These are phyloP conservation scores for Lamprotornis superbus DNA, from an alignment of 2,113 vertebrate species.

Conservation along the genomic window DNA sequence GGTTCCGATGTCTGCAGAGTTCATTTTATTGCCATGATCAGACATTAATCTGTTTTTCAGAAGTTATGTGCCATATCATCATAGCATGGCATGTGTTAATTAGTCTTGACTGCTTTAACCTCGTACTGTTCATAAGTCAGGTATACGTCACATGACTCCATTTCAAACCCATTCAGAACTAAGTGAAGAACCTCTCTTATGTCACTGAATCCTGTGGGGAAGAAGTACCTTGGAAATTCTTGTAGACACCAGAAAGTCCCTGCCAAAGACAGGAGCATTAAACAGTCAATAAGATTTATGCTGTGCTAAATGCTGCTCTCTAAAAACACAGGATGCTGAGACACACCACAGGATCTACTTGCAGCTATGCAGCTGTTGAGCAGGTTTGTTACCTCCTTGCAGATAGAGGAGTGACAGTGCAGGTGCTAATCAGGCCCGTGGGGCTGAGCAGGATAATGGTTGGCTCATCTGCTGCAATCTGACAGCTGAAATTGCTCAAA, in stretches of 20 bases:
- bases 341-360: neutral
- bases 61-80: neutral
- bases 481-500: slow-evolving; percentile 53
- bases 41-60: neutral
- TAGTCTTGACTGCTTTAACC: neutral
- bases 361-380: slow-evolving; percentile 9
- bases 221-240: neutral
- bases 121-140: neutral
- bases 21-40: neutral
- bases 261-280: neutral
- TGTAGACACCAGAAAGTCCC: neutral
- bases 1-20: neutral
- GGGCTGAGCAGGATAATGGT: neutral
- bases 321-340: neutral
- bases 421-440: slow-evolving; percentile 51
- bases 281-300: neutral
- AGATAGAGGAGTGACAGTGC: slow-evolving; percentile 5
- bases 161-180: neutral
- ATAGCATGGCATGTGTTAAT: neutral
- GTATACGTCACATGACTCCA: fast-evolving
- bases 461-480: slow-evolving; percentile 24
- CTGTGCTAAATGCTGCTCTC: neutral
- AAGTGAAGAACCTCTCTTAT: neutral
- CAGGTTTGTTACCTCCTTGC: slow-evolving; percentile 14
- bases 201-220: neutral